These are phyloP conservation scores for Tupaia chinensis DNA, from an alignment of 2,113 vertebrate genomes.

Conservation along the genomic window DNA sequence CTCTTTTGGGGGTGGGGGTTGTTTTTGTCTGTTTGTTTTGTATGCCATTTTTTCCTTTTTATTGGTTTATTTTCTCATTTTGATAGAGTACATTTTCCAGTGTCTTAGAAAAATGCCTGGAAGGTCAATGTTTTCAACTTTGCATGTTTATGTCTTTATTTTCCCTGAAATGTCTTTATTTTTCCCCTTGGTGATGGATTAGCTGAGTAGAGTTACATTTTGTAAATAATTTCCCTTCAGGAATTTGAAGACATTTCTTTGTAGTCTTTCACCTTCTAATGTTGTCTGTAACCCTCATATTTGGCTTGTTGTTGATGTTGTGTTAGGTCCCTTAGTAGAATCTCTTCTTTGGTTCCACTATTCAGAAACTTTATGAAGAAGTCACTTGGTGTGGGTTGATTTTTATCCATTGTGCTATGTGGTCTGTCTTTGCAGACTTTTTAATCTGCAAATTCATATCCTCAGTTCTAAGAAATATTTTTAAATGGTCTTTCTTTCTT, in stretches of 20 bases:
- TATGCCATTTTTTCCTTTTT: background rate
- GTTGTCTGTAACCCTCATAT: background rate
- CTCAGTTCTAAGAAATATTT: constrained; percentile 6
- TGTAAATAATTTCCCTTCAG: constrained; percentile 17
- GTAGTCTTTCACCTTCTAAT: background rate
- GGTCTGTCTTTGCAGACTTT: background rate
- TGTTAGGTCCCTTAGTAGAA: constrained; percentile 25
- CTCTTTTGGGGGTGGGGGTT: too few species aligned
- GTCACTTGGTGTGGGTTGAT: background rate
- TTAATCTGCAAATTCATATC: background rate
- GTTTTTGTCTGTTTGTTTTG: background rate
- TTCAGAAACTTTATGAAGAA: background rate
- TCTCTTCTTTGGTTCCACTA: background rate
- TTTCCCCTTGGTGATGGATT: background rate
- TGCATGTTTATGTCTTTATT: background rate
- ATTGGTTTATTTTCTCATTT: background rate
- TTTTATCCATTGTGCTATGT: background rate
- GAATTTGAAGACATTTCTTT: constrained; percentile 34
- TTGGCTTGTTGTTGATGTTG: background rate
- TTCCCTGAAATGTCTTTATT: constrained; percentile 28
- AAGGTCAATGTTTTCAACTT: background rate
- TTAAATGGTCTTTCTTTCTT: background rate
- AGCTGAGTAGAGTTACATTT: background rate
- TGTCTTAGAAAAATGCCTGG: background rate
- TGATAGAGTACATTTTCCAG: background rate